Evolutionary conservation across 2,888 invertebrate species (phyloP).

Genomic region (Eristalinus aeneus): DNA sequence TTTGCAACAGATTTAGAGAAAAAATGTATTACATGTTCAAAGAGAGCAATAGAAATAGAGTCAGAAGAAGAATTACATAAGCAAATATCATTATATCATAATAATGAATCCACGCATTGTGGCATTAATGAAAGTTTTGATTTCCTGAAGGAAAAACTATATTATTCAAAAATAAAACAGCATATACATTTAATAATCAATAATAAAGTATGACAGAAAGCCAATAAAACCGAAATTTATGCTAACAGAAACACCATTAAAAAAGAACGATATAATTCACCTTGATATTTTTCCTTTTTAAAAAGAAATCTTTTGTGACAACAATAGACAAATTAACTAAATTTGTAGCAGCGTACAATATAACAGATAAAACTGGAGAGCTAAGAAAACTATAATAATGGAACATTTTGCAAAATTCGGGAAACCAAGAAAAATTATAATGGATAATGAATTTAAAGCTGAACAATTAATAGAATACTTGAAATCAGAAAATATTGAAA

Average conservation of each 20-base stretch:
- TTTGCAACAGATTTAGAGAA: background rate
- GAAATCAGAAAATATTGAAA: conserved; percentile 36
- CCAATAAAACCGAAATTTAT: background rate
- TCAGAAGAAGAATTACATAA: background rate
- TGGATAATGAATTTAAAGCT: conserved; percentile 55
- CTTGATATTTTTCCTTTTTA: conserved; percentile 52
- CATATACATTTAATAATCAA: background rate
- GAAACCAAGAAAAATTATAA: conserved; percentile 47
- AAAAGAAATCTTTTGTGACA: conserved; percentile 49
- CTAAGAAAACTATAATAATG: conserved; percentile 33
- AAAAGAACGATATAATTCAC: conserved; percentile 51
- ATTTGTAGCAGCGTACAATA: conserved; percentile 58
- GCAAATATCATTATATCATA: background rate
- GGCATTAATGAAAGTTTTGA: background rate
- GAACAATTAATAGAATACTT: conserved; percentile 46
- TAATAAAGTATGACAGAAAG: background rate
- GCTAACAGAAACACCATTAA: background rate
- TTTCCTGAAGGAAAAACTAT: background rate
- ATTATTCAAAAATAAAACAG: background rate
- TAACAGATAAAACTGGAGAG: conserved; percentile 60
- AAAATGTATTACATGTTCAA: no score
- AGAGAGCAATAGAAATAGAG: background rate
- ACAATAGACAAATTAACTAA: conserved; percentile 58
- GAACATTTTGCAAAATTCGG: conserved; percentile 52
- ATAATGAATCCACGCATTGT: background rate